Base-by-base conservation (phyloP, 1,140 invertebrate species). In the Nomia melanderi region DNA sequence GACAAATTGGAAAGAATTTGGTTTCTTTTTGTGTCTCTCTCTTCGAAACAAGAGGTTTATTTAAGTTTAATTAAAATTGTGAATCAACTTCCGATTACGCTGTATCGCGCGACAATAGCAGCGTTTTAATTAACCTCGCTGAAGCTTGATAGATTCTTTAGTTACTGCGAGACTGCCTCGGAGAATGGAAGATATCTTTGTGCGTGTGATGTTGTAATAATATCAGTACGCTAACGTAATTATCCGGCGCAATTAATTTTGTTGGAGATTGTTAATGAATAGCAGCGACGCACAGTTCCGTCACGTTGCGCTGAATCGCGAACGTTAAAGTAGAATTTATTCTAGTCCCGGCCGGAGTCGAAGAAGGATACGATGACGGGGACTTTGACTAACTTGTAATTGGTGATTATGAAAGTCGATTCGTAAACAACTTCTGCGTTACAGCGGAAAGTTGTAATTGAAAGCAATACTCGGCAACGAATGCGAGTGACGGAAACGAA, bases 161-260 rank as follows among this genome's bases (percentile, higher is more conserved):
- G 0, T 17, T 6, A 14, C 17, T 17, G 20, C 17, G 7, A 14
- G 1, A n/a, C 44, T n/a, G 5, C 5, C 17, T 1, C 1, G 12
- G 44, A n/a, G 7, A 20, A 20, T 6, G 17, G 20, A 17, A 8
- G 41, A 50, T 53, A 17, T 53, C 20, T 44, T 20, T 17, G 41
- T 39, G 54, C n/a, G 50, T 23, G 59, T 29, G 31, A 27, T 31
- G 59, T 64, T 29, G 59, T 53, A 73, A 64, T 73, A 73, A 60
- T 63, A 44, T 53, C 50, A n/a, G 50, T 39, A 64, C 41, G 14
- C 12, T 44, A 44, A 44, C 11, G 59, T 29, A 64, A 73, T 73
- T 64, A 73, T 73, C 59, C 12, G 17, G 31, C 27, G 31, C 25
- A 63, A 73, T 73, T 73, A 73, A 73, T 31, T 60, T 73, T 39